phyloP scores from a whole-genome alignment of 2,113 vertebrate species.

The Columba livia region DNA sequence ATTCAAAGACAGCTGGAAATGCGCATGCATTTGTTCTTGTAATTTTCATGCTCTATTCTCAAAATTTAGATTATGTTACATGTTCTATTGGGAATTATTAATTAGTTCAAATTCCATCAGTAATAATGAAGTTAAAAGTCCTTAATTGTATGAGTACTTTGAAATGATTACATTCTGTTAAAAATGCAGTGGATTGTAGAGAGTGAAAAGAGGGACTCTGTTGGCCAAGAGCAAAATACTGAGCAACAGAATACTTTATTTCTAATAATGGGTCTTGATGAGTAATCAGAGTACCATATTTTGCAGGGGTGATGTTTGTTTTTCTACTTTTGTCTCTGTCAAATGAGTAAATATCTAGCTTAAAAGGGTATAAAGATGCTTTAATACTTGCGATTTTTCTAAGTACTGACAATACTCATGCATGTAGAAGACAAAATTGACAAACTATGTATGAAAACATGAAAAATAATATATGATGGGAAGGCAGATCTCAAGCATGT shows the following conservation, averaged over 20 bases:
- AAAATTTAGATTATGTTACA: slow-evolving; percentile 38
- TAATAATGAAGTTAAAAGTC: slow-evolving; percentile 29
- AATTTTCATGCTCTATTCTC: slow-evolving; percentile 45
- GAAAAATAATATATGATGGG: not conserved
- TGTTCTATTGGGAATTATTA: slow-evolving; percentile 11
- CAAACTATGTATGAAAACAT: not conserved
- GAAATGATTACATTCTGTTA: not conserved
- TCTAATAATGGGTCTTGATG: not conserved
- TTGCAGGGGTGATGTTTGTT: not conserved
- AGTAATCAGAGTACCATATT: not conserved
- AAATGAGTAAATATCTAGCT: not conserved
- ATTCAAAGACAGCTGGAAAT: slow-evolving; percentile 29
- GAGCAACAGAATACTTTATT: not conserved
- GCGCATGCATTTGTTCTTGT: slow-evolving; percentile 1
- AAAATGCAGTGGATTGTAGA: not conserved
- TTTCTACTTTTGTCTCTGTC: not conserved
- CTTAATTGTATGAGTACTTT: not conserved
- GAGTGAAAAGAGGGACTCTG: not conserved
- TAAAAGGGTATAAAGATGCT: not conserved
- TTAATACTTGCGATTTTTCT: not conserved
- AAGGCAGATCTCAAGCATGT: not conserved
- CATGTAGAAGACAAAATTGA: not conserved
- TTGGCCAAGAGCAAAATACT: not conserved
- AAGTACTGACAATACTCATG: not conserved
- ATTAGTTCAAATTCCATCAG: not conserved